Base-by-base conservation (phyloP, 1,140 invertebrate species). In the Macrobrachium rosenbergii region DNA sequence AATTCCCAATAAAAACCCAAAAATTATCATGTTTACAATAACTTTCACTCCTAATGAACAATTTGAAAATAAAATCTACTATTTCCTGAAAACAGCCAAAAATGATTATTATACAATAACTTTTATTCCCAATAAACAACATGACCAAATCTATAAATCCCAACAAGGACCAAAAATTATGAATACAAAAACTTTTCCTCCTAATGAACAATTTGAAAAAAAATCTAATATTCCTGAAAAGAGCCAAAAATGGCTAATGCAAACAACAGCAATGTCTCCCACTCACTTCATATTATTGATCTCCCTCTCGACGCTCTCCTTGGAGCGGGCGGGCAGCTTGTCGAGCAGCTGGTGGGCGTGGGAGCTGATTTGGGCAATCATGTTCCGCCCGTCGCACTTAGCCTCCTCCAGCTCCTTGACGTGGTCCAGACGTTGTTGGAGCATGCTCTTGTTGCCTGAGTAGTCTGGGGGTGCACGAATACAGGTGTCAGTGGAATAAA, bases 241-340 rank as follows among this genome's bases (percentile, higher is more conserved):
- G n/a, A 5, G 21, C 58, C 5, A 81, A 64, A 45, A 82, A 21
- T 0, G 28, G 0, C 52, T 12, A 5, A 78, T 63, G 72, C 16
- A 83, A 58, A n/a, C 59, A 77, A 72, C 7, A 8, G n/a, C 19
- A 52, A 12, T 28, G 16, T 16, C 37, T 63, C 23, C 16, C 16
- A 89, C 88, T 91, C 92, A 94, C 94, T 92, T 95, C 19, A 97
- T 92, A 91, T 96, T 95, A 19, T 93, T 93, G 23, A 97, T 91
- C 90, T 97, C 96, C 89, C 96, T 93, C 87, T 96, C 94, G 94
- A 97, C 96, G 1, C 94, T 94, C 91, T 98, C 96, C 92, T 95
- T 95, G 0, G 95, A 95, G 90, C 96, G 93, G 0, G 94, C 93
- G 0, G 96, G 95, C 82, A 97, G 92, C 90, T 94, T 94, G 8